These are phyloP conservation scores for Cyclina sinensis DNA, from an alignment of 1,140 invertebrate genomes.

Conservation along the genomic window DNA sequence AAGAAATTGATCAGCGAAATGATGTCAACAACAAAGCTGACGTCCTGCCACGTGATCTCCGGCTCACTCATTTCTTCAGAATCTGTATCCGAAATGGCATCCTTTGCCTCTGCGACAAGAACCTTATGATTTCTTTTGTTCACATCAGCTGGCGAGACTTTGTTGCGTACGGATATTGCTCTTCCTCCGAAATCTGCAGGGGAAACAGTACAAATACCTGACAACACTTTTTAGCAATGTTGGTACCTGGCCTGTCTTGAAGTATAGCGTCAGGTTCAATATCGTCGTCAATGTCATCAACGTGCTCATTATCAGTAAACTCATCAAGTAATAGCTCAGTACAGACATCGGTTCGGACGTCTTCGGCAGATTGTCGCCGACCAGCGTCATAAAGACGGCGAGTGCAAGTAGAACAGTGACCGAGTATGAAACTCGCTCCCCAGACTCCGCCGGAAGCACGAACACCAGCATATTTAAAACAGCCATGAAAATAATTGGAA, in stretches of 20 bases:
- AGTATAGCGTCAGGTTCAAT: neutral
- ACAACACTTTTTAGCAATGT: neutral
- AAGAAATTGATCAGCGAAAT: neutral
- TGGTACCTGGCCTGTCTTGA: neutral
- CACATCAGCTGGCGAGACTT: neutral
- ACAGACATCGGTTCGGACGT: conserved; percentile 45
- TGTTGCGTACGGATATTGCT: neutral
- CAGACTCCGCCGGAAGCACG: conserved; percentile 34
- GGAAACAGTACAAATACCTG: neutral
- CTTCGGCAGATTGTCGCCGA: conserved; percentile 48
- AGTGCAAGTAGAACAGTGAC: conserved; percentile 38
- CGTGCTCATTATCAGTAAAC: neutral
- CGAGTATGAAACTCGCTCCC: conserved; percentile 37
- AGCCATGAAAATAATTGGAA: conserved; percentile 24
- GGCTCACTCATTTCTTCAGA: neutral
- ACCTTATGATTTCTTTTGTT: neutral
- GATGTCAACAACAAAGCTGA: neutral
- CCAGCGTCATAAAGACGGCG: conserved; percentile 49
- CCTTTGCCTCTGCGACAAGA: too few relatives aligned
- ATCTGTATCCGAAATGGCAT: too few relatives aligned
- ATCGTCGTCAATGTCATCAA: neutral
- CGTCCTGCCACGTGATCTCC: conserved; percentile 7
- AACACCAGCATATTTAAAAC: conserved; percentile 22
- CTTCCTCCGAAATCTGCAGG: neutral
- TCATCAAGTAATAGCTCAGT: conserved; percentile 41